Base-by-base conservation (phyloP, 2,888 invertebrate species). In the Scaptomyza cyrtandrae region DNA sequence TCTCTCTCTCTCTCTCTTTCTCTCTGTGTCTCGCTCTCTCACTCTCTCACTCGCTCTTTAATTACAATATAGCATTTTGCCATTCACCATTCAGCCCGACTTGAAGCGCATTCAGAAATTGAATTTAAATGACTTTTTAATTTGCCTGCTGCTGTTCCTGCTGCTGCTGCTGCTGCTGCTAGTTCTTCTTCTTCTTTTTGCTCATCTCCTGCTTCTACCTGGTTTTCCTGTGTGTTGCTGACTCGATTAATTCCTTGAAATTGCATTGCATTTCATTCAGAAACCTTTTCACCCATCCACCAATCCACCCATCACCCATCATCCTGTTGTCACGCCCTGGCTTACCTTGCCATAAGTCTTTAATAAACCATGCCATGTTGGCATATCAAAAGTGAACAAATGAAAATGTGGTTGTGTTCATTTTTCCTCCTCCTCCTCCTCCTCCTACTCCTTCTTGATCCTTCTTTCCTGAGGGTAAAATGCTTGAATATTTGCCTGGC, bases 81-180 rank as follows among this genome's bases (percentile, higher is more conserved):
- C 58, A 50, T 54, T 56, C 41, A 29, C 9, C 37, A 60, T 52
- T 37, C 16, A n/a, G 35, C 0, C 54, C 60, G 59, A 61, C 60
- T 70, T 41, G 71, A 44, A 50, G 74, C 60, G 62, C 64, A 54
- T 50, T 59, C 46, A 72, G 86, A 83, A 83, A 88, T 83, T 88
- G 86, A 88, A 83, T 83, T 86, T 86, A 88, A 83, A 83, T 83
- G 74, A 65, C 63, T 88, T 88, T 83, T 83, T 83, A 83, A 83
- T 83, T 86, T 82, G 57, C 70, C 60, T 49, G 31, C 48, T 19
- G 13, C 31, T 31, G 16, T 24, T 45, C 6, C 6, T 44, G 16
- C 16, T 2, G n/a, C 60, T 49, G 31, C 48, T 19, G 13, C 31
- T 31, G 16, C 24, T 45, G 13, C 6, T 44, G 16, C 16, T 2